Base-by-base conservation (phyloP, 2,888 invertebrate genomes). In the Lasioglossum leucozonium region DNA sequence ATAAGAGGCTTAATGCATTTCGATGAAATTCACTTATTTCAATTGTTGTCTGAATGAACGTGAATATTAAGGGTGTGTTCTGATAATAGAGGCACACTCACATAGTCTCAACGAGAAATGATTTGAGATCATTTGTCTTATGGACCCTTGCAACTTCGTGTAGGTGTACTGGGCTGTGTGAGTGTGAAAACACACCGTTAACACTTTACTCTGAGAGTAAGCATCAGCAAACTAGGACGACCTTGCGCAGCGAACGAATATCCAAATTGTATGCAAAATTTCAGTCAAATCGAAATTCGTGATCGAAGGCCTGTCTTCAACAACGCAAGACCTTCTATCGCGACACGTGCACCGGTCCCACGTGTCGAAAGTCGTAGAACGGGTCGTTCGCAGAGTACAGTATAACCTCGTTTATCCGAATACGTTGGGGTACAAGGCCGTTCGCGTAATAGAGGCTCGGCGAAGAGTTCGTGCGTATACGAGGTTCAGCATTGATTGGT, bases 291-390 rank as follows among this genome's bases (percentile, higher is more conserved):
- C 22, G 51, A 22, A 51, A 51, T n/a, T 51, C 10, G 4, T 22
- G 51, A 22, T 10, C 51, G 22, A 4, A 51, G 1, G 1, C 1
- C 51, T 8, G 6, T 13, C 22, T 8, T 51, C 51, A n/a, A 51
- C 51, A 22, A 42, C n/a, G n/a, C 1, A 22, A 37, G 22, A 67
- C 67, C 37, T 37, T 67, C 37, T 37, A 22, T 11, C 37, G 67
- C 4, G 34, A 67, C 67, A 67, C 67, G 67, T 67, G 67, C 22
- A 4, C 0, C 62, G 30, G 2, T 13, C 16, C 37, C 67, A 34
- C 67, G 37, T 37, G 37, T 67, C 37, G 67, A 67, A n/a, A 67
- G n/a, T 67, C 37, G n/a, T 37, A 37, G 67, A 34, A 67, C 37
- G n/a, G 37, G n/a, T 67, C 37, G 44, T 30, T 51, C 22, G 51